phyloP scores from a whole-genome alignment of 2,888 invertebrate genomes.

The Patella ulyssiponensis region DNA sequence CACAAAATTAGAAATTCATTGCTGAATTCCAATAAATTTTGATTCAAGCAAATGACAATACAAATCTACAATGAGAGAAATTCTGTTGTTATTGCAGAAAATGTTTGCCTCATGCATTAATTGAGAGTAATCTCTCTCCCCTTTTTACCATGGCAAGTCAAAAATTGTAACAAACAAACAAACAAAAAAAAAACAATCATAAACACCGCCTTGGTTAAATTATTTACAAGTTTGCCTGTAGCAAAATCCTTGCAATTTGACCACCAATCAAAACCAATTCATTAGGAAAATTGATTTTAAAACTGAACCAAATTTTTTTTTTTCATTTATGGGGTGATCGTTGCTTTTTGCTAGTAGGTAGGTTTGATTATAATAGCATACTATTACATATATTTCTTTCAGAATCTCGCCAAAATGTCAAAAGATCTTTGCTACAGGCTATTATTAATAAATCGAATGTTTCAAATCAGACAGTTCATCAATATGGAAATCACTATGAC shows the following conservation, averaged over 20 bases:
- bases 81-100: background rate
- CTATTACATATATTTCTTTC: no score
- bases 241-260: background rate
- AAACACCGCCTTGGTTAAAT: constrained; percentile 7
- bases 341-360: background rate
- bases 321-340: background rate
- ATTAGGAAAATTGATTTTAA: no score
- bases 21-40: no score
- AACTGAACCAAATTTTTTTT: background rate
- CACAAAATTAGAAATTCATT: no score
- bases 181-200: background rate
- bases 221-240: background rate
- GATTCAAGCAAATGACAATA: no score
- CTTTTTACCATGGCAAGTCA: background rate
- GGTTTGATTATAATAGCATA: background rate
- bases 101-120: background rate
- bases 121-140: background rate
- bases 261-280: background rate
- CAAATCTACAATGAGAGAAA: no score
- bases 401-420: no score
- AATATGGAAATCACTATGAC: no score
- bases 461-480: no score
- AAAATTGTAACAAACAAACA: no score
- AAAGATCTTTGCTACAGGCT: no score
- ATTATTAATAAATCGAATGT: no score